Base-by-base conservation (phyloP, 1,140 invertebrate species). In the Drosophila lacertosa region DNA sequence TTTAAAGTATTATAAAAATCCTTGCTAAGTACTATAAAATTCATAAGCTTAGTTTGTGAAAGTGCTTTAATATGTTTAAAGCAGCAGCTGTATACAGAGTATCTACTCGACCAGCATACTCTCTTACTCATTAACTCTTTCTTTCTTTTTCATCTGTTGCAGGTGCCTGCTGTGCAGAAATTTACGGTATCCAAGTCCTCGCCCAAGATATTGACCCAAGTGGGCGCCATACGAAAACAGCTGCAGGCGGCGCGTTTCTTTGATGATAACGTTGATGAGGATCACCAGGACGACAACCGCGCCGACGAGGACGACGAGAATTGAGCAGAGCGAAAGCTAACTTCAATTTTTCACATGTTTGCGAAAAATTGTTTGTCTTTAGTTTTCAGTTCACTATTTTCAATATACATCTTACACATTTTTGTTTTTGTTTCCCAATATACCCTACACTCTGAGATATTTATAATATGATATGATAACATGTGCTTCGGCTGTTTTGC, bases 141-240 rank as follows among this genome's bases (percentile, higher is more conserved):
- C 9, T 33, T 6, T 16, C 11, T 64, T 9, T 18, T 18, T 9
- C 15, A 26, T 60, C 0, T 20, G 7, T 35, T 22, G 4, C 33
- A 91, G 90, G 73, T 91, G 16, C 90, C 90, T 2, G 90, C 86
- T 9, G 89, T 91, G 13, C 89, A 91, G 58, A 90, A 86, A 60
- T 82, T 81, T 39, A 86, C 65, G 1, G 76, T 91, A 22, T 83
- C 90, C 4, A 58, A 67, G 3, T 65, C 74, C 40, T 89, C 89
- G 5, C 84, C 81, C 2, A 83, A 86, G 48, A 83, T 89, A 24
- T 20, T 91, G 9, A 91, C 90, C 3, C 90, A 91, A 68, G 74
- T 91, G 47, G 90, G 90, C 13, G 90, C 90, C 32, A 86, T 91
- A 42, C 54, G 82, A 9, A 90, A 90, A 35, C 90, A 91, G 53